Conservation (phyloP, 2,797 vertebrate species). For the Melanogrammus aeglefinus region DNA sequence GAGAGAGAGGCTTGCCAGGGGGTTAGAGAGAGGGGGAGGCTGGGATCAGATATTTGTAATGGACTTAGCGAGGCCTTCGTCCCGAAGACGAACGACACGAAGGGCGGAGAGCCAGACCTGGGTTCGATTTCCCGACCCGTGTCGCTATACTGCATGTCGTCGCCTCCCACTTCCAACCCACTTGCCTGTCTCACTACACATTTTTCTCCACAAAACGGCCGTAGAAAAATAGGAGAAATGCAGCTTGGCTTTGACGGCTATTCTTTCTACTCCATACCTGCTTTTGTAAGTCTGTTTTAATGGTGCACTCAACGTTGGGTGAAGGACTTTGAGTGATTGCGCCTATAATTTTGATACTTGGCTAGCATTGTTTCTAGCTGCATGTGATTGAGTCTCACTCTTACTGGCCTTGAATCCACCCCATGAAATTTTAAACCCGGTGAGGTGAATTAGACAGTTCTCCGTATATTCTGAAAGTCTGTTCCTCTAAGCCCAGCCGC, state of each 20-base stretch:
- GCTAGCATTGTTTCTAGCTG: too few relatives aligned
- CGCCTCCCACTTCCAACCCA: too few relatives aligned
- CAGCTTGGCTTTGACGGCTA: neutral
- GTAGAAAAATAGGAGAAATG: neutral
- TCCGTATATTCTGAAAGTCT: neutral
- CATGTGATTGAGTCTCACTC: too few relatives aligned
- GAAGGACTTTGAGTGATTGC: too few relatives aligned
- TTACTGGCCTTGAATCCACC: neutral
- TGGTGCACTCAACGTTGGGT: too few relatives aligned
- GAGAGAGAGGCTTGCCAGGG: neutral
- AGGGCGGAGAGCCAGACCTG: too few relatives aligned
- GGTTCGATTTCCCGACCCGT: too few relatives aligned
- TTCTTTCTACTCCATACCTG: too few relatives aligned
- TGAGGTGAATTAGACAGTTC: slow-evolving; percentile 2
- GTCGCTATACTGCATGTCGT: too few relatives aligned
- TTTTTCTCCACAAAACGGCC: neutral
- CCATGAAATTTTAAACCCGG: slow-evolving; percentile 10
- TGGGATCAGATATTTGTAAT: slow-evolving; percentile 3
- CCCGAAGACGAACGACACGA: slow-evolving; percentile 22
- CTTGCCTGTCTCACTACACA: too few relatives aligned
- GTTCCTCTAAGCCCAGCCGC: neutral
- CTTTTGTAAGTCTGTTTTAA: too few relatives aligned
- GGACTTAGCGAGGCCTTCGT: slow-evolving; percentile 17
- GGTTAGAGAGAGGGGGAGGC: neutral
- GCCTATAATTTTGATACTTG: too few relatives aligned